Base-by-base conservation (phyloP, 2,113 vertebrate genomes). In the Emydura subglobosa region DNA sequence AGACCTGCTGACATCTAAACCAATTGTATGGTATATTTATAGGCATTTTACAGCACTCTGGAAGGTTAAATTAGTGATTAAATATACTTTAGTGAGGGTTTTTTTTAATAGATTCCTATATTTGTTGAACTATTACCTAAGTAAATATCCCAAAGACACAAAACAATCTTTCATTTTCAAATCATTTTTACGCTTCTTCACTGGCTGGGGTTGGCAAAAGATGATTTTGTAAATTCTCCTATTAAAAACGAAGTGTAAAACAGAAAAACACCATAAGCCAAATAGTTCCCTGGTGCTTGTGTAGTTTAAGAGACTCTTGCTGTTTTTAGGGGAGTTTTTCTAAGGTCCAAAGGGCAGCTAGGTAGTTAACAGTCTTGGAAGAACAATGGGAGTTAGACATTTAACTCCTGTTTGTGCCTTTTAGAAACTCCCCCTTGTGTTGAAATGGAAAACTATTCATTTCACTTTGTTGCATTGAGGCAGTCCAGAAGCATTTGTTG, bases 111-210 rank as follows among this genome's bases (percentile, higher is more conserved):
- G 79, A 82, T 87, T 16, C 82, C 16, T n/a, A 6, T 13, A 51
- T 93, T 79, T 6, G 59, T 22, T 57, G 88, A 90, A 72, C 47
- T 78, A 59, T 79, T 83, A 53, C 34, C 53, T 79, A 16, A 54
- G 55, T 74, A 95, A 95, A 90, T 82, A 96, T 90, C 47, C 79
- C 82, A 7, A 27, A 27, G 86, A 42, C 86, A 68, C 39, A 68
- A 80, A 86, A 59, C 42, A 24, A 86, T 88, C 65, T 90, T 61
- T 88, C 44, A 5, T 53, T 74, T 53, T 21, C 79, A 53, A 1
- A 19, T 68, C 16, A 14, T 91, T 76, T 86, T 88, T 39, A 61
- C 81, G 79, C 21, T 39, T 88, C 61, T 59, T 88, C 29, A 5
- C 50, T 83, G 54, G 86, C 81, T 88, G 91, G 49, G 42, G 55